Evolutionary conservation across 1,140 invertebrate genomes (phyloP).

Genomic region (Drosophila ercepeae): DNA sequence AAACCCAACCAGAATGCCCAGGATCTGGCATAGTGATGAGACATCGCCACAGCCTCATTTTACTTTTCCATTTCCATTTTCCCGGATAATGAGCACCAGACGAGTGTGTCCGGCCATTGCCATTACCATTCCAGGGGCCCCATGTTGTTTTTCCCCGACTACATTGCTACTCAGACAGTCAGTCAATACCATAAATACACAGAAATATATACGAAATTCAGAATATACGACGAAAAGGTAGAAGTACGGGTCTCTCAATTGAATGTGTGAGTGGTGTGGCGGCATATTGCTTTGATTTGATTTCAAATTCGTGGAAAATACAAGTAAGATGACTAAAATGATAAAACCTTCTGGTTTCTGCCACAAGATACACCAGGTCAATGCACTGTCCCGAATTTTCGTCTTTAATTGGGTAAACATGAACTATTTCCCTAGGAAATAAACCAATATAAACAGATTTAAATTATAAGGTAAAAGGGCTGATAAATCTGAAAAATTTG

Average conservation of each 20-base stretch:
- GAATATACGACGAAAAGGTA: conserved; percentile 37
- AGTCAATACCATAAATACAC: conserved; percentile 59
- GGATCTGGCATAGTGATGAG: conserved; percentile 17
- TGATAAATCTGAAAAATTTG: too few species aligned
- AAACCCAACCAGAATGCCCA: conserved; percentile 11
- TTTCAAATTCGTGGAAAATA: conserved; percentile 16
- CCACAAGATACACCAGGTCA: conserved; percentile 3
- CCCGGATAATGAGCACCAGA: conserved; percentile 42
- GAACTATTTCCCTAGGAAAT: too few species aligned
- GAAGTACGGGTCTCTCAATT: conserved; percentile 19
- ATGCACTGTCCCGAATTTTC: conserved; percentile 5
- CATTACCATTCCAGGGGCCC: conserved; percentile 8
- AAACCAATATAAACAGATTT: too few species aligned
- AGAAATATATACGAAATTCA: conserved; percentile 12
- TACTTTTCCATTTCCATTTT: conserved; percentile 6
- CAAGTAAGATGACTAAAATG: conserved; percentile 25
- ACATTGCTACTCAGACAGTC: conserved; percentile 60
- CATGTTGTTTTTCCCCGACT: conserved; percentile 9
- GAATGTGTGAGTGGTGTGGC: conserved; percentile 19
- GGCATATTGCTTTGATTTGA: conserved; percentile 50
- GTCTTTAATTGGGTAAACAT: neutral
- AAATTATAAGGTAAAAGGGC: too few species aligned
- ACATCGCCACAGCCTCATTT: neutral
- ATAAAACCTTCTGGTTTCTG: conserved; percentile 24
- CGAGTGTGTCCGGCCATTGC: conserved; percentile 33